Evolutionary conservation across 2,888 invertebrate species (phyloP).

Genomic region (Torymus auratus): DNA sequence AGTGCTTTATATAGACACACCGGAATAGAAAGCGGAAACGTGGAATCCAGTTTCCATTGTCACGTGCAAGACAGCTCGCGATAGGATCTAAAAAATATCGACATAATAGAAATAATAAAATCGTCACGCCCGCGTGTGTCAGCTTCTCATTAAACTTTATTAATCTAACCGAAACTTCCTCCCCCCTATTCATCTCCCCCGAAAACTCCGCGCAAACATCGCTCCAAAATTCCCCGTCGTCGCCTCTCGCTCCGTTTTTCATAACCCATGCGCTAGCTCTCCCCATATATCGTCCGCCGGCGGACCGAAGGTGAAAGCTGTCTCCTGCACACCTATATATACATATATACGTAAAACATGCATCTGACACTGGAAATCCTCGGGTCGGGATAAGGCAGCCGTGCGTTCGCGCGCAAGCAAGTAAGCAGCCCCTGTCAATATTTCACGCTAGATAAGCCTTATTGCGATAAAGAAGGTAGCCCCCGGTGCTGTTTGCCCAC

Average conservation of each 20-base stretch:
- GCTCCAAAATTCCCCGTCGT: too few relatives aligned
- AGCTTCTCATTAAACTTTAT: too few relatives aligned
- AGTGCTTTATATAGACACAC: slow-evolving; percentile 35
- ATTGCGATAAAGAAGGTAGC: slow-evolving; percentile 56
- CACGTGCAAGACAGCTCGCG: neutral
- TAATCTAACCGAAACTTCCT: too few relatives aligned
- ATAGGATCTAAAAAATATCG: slow-evolving; percentile 1
- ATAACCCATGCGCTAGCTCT: too few relatives aligned
- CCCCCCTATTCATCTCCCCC: too few relatives aligned
- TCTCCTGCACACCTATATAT: slow-evolving; percentile 44
- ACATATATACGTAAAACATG: slow-evolving; percentile 53
- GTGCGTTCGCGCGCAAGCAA: neutral
- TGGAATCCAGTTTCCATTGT: slow-evolving; percentile 44
- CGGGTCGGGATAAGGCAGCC: slow-evolving; percentile 50
- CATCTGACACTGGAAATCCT: slow-evolving; percentile 57
- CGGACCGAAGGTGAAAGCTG: slow-evolving; percentile 53
- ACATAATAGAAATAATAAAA: neutral
- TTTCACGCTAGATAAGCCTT: slow-evolving; percentile 59
- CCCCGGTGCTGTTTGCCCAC: slow-evolving; percentile 34
- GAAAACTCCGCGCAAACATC: neutral
- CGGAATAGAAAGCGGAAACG: slow-evolving; percentile 54
- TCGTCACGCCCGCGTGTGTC: too few relatives aligned
- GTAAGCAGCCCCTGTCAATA: slow-evolving; percentile 53
- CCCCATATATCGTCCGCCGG: too few relatives aligned
- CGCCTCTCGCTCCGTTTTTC: too few relatives aligned